These are phyloP conservation scores for Pica pica DNA, from an alignment of 2,113 vertebrate genomes.

Conservation along the genomic window DNA sequence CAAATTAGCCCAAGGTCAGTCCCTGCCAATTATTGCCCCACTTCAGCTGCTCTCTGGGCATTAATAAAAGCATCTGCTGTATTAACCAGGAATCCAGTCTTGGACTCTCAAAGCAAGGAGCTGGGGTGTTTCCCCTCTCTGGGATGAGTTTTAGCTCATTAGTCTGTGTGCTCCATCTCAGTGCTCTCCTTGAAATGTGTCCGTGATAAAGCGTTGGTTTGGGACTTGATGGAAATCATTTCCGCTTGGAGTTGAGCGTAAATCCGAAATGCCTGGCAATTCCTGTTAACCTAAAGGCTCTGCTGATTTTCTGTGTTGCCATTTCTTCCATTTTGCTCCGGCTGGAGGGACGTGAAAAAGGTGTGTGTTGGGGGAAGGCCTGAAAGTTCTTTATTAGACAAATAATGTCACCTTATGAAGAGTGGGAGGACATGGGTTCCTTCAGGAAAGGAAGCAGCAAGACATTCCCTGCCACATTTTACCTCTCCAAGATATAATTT, in stretches of 20 bases:
- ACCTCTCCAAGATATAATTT: background rate
- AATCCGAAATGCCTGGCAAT: background rate
- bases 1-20: constrained; percentile 8
- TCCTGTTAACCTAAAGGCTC: background rate
- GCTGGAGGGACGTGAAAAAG: background rate
- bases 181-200: background rate
- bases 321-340: background rate
- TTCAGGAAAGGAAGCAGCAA: background rate
- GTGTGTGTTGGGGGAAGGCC: background rate
- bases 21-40: constrained; percentile 29
- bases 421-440: background rate
- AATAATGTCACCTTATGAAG: background rate
- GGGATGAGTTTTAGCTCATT: background rate
- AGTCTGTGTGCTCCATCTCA: background rate
- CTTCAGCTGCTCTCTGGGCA: constrained; percentile 32
- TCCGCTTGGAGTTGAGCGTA: background rate
- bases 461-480: fast-evolving
- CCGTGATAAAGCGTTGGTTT: background rate
- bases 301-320: background rate
- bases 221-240: background rate
- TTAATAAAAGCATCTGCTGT: constrained; percentile 32
- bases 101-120: background rate
- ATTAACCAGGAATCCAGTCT: background rate
- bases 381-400: background rate
- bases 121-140: background rate